Evolutionary conservation across 2,797 vertebrate genomes (phyloP), one percentile per base, ranked within the genome.

Genomic region (Thalassophryne amazonica): DNA sequence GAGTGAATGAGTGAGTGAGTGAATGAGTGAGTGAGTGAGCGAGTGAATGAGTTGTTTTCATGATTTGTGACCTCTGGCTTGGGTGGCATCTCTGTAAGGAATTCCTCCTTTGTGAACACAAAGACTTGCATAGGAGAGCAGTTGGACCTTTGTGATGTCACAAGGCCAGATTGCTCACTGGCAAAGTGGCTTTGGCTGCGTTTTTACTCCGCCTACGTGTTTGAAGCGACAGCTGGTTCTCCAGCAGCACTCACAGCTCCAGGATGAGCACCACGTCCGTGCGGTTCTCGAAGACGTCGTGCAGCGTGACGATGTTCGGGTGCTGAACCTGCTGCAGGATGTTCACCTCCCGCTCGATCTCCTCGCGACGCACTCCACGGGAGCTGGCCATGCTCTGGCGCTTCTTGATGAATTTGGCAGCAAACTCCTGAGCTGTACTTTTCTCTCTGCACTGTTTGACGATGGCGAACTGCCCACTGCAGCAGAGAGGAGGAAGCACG

Each of bases 371-470:
- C 49, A 98, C 94, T 0, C 96, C 97, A 0, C 96, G 90, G 2
- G 94, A 91, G 84, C 95, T 97, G 17, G 87, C 93, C 4, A 76
- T 86, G 55, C 91, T 95, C 86, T 93, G 95, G 0, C 95, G 92
- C 78, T 99, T 99, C 83, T 98, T 98, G 62, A 99, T 98, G 86
- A 98, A 99, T 68, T 99, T 99, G 45, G 95, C 97, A 0, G 97
- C 97, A 0, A 90, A 98, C 3, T 94, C 88, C 24, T 57, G 12
- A 0, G 93, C 93, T 0, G 91, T 87, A 72, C 84, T 91, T 43
- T 80, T 95, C 81, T 98, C 94, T n/a, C 56, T 73, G 75, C 97
- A 99, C 36, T 86, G 92, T 82, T 94, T 98, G 43, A 99, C 97
- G 0, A 99, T 95, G 20, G 97, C 97, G 62, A 99, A 99, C 85